Conservation (phyloP, 2,888 invertebrate species). For the Tipula lateralis region DNA sequence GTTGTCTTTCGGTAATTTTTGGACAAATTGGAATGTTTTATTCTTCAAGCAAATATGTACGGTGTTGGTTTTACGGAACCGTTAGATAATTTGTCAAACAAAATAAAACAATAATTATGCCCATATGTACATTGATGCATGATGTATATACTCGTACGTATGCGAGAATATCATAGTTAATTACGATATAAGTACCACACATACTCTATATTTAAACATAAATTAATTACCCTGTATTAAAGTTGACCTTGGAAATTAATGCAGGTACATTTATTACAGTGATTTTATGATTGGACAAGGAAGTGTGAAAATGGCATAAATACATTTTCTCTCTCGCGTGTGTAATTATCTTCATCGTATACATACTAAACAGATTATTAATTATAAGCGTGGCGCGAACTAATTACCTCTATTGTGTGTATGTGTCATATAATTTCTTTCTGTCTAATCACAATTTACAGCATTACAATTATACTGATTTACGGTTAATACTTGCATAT, state of each 20-base stretch:
- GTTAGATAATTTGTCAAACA: background rate
- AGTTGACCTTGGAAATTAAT: background rate
- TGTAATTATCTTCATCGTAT: background rate
- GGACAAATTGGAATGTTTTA: background rate
- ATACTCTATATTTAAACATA: background rate
- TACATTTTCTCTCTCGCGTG: background rate
- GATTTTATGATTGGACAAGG: background rate
- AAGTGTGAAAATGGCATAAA: background rate
- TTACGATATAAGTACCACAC: background rate
- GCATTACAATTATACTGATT: constrained; percentile 11
- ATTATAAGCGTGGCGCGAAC: background rate
- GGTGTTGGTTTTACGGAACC: background rate
- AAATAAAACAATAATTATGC: background rate
- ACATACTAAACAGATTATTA: background rate
- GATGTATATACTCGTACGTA: background rate
- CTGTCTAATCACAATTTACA: background rate
- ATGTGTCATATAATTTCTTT: background rate
- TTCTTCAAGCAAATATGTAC: background rate
- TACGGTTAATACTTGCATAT: background rate
- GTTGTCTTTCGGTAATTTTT: background rate
- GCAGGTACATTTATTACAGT: background rate
- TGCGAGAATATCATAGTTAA: background rate
- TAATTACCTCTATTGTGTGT: background rate
- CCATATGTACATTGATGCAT: too few relatives aligned
- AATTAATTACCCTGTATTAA: background rate